Evolutionary conservation across 2,888 invertebrate species (phyloP), one percentile per base, ranked within the genome.

Genomic region (Tinea pellionella): DNA sequence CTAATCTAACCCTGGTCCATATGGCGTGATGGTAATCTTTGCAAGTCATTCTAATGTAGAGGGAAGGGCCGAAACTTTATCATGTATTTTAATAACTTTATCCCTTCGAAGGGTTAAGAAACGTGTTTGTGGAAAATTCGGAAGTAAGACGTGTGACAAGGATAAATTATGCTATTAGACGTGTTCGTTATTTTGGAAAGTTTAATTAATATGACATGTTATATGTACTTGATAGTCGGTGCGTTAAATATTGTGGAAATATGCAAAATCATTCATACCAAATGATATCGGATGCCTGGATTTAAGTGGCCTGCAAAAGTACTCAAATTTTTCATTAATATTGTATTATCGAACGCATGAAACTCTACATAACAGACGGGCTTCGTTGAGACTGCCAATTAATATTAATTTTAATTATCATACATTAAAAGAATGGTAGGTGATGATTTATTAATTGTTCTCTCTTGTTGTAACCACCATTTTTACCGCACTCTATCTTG

Each of bases 1-100:
- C 80, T 73, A 81, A 83, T 83, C 74, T 69, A 62, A 69, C 66
- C 69, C 71, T 71, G 68, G 69, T 66, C 67, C 77, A 78, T 75
- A 81, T 78, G 80, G 74, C 67, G 71, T 65, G 70, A 66, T 67
- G 66, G 63, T 64, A 64, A 60, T 60, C 41, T 63, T 65, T 68
- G 78, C 82, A 75, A 80, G 81, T 83, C 82, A 82, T 77, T 65
- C 61, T 51, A 60, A 67, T 66, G 69, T 70, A 62, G 69, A 67
- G 74, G 73, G 60, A 15, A 29, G 32, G 18, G 56, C 15, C 6
- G 15, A 19, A 57, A 57, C 57, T 57, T 57, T 57, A 57, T 57
- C 32, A 32, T 57, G 57, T 57, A 57, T 57, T 57, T 57, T 57
- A 57, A 57, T 57, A 57, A 57, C 57, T 57, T 57, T 57, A 32